phyloP scores from a whole-genome alignment of 1,140 invertebrate genomes.

The Brachionus rubens region DNA sequence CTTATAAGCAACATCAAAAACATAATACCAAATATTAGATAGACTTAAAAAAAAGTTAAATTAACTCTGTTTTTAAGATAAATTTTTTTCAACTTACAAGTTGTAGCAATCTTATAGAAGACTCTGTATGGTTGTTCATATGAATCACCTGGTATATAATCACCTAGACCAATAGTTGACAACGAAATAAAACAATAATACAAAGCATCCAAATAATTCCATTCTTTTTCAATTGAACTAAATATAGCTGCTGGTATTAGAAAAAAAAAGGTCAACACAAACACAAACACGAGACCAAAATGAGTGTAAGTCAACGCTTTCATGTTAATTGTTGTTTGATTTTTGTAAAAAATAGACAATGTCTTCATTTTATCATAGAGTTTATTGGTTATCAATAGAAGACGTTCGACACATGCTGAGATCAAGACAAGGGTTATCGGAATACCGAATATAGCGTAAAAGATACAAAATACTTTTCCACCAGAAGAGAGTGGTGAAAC shows the following conservation, averaged over 20 bases:
- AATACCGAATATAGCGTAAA: conserved; percentile 60
- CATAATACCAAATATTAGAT: conserved; percentile 73
- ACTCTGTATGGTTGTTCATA: conserved; percentile 70
- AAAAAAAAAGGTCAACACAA: conserved; percentile 44
- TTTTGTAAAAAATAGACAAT: conserved; percentile 46
- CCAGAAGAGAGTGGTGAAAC: conserved; percentile 55
- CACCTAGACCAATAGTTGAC: conserved; percentile 56
- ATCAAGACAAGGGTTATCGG: conserved; percentile 94
- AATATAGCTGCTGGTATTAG: conserved; percentile 31
- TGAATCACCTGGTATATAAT: conserved; percentile 78
- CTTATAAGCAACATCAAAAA: conserved; percentile 77
- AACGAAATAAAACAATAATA: conserved; percentile 53
- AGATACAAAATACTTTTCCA: conserved; percentile 60
- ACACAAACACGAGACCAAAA: conserved; percentile 11
- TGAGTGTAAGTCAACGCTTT: conserved; percentile 47
- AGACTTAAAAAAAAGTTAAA: conserved; percentile 64
- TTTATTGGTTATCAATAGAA: conserved; percentile 78
- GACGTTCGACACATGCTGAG: conserved; percentile 91
- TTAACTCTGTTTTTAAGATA: not conserved
- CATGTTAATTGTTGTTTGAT: conserved; percentile 47
- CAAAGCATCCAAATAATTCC: conserved; percentile 48
- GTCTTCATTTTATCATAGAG: conserved; percentile 74
- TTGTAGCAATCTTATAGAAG: conserved; percentile 75
- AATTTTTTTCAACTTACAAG: conserved; percentile 63
- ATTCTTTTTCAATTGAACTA: conserved; percentile 64